Conservation (phyloP, 2,888 invertebrate species). For the Helleia helle region DNA sequence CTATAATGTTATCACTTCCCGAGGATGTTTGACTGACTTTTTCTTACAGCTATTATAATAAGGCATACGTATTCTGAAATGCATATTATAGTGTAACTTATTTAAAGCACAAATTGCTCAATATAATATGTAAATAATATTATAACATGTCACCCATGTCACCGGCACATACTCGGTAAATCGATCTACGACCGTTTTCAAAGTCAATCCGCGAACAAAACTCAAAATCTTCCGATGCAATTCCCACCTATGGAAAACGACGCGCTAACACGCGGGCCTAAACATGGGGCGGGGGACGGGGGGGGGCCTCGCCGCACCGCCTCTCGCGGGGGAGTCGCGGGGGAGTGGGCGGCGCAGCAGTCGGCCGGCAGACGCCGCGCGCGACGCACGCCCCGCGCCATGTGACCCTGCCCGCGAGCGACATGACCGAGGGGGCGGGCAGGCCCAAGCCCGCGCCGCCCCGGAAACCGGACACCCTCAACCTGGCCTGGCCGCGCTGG, state of each 20-base stretch:
- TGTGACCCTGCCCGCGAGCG: conserved; percentile 43
- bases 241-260: conserved; percentile 16
- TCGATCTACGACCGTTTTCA: background rate
- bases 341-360: conserved; percentile 44
- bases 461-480: conserved; percentile 61
- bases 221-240: conserved; percentile 16
- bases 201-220: conserved; percentile 12
- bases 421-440: conserved; percentile 65
- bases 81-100: too few relatives aligned
- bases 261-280: conserved; percentile 21
- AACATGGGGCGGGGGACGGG: conserved; percentile 27
- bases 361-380: conserved; percentile 34
- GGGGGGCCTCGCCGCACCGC: too few relatives aligned
- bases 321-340: conserved; percentile 18
- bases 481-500: conserved; percentile 54
- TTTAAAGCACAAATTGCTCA: too few relatives aligned
- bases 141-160: too few relatives aligned
- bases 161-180: too few relatives aligned
- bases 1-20: too few relatives aligned
- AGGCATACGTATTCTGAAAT: too few relatives aligned
- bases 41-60: too few relatives aligned
- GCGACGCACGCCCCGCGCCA: conserved; percentile 42
- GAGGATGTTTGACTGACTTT: too few relatives aligned
- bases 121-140: too few relatives aligned
- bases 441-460: conserved; percentile 68